A percentile compares a stretch with the other conserved stretches of the same genome.
Conservation (phyloP, 1,140 invertebrate species). For the Antheraea mylitta region DNA sequence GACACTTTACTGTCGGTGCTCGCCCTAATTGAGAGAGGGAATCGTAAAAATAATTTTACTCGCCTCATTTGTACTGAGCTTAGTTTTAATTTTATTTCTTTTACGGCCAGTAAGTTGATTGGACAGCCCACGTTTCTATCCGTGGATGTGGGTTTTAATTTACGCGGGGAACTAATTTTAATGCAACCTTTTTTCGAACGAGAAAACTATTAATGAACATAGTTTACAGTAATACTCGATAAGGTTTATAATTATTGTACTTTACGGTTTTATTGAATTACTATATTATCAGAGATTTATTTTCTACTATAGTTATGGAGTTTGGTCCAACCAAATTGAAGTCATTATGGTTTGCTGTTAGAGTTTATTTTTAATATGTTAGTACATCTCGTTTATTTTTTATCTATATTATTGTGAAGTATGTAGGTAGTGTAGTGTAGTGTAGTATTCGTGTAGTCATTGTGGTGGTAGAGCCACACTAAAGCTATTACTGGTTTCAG, state of each 20-base stretch:
- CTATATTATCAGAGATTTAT: constrained; percentile 3
- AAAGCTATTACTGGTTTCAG: too few species aligned
- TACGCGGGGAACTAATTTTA: constrained; percentile 40
- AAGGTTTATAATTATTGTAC: constrained; percentile 10
- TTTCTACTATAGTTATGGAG: not conserved
- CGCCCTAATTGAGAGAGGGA: constrained; percentile 73
- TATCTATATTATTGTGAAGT: too few species aligned
- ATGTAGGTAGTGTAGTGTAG: too few species aligned
- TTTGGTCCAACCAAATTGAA: too few species aligned
- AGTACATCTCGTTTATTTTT: too few species aligned
- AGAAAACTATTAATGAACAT: constrained; percentile 20
- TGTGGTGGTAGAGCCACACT: too few species aligned
- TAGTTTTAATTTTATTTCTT: constrained; percentile 71
- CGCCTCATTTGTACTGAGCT: constrained; percentile 68
- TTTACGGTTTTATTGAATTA: not conserved
- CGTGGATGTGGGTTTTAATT: constrained; percentile 47
- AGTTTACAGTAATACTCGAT: constrained; percentile 15
- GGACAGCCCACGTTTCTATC: constrained; percentile 36
- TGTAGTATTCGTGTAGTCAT: too few species aligned
- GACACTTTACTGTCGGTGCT: constrained; percentile 67
- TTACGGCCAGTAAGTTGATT: constrained; percentile 59
- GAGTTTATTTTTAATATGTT: too few species aligned
- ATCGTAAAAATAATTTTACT: constrained; percentile 77
- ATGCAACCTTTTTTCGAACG: constrained; percentile 23
- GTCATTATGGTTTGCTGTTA: too few species aligned